Conservation (phyloP, 1,140 invertebrate genomes). For the Phenacoccus solenopsis region DNA sequence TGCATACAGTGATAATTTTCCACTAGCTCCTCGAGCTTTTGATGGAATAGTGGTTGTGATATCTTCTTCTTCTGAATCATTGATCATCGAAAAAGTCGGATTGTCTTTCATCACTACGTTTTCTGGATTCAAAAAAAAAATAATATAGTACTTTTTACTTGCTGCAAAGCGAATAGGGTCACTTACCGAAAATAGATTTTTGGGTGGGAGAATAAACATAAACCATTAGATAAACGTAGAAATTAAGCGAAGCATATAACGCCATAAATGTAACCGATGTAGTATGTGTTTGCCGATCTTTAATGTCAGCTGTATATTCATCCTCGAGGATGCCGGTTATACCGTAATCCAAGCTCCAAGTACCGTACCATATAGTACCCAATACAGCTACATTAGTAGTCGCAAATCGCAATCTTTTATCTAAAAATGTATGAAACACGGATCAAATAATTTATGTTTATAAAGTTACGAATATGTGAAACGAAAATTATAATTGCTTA, state of each 20-base stretch:
- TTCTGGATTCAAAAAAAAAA: slow-evolving; percentile 43
- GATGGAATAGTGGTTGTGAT: neutral
- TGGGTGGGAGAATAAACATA: slow-evolving; percentile 84
- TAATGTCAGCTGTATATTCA: slow-evolving; percentile 76
- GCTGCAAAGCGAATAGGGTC: too few relatives aligned
- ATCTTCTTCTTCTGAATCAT: slow-evolving; percentile 91
- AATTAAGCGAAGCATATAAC: slow-evolving; percentile 88
- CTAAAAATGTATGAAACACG: slow-evolving; percentile 44
- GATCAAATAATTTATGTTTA: slow-evolving; percentile 10
- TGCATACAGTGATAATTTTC: neutral
- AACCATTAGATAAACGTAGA: slow-evolving; percentile 85
- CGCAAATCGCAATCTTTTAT: slow-evolving; percentile 81
- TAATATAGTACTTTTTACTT: neutral
- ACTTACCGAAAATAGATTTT: slow-evolving; percentile 63
- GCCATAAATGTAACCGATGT: slow-evolving; percentile 90
- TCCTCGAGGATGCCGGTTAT: slow-evolving; percentile 68
- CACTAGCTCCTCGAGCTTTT: neutral
- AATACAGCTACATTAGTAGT: slow-evolving; percentile 40
- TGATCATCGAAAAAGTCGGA: slow-evolving; percentile 94
- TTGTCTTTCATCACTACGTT: slow-evolving; percentile 87
- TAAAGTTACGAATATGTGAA: neutral
- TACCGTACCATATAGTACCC: neutral
- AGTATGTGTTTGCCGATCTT: slow-evolving; percentile 59
- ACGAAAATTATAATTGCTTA: neutral
- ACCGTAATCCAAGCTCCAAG: neutral